These are phyloP conservation scores for Cairina moschata DNA, from an alignment of 2,113 vertebrate species.

Conservation along the genomic window DNA sequence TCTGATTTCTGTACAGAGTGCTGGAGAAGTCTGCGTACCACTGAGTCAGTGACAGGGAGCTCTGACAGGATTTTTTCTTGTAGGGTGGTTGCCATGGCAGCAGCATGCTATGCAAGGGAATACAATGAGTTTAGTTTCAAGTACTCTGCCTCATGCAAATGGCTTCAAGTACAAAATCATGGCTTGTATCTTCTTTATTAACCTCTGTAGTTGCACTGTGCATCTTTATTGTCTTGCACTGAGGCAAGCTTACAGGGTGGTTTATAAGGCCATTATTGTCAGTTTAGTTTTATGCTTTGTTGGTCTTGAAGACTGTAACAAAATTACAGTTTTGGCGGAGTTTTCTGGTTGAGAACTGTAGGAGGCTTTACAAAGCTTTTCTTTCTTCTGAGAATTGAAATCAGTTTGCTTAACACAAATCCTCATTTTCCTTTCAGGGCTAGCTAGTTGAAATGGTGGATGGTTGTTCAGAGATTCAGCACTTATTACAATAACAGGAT, in stretches of 20 bases:
- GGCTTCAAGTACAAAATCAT: background rate
- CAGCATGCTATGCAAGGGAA: background rate
- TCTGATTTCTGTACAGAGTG: background rate
- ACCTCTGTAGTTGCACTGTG: background rate
- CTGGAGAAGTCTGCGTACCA: background rate
- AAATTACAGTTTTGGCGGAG: background rate
- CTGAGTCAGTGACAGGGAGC: conserved; percentile 3
- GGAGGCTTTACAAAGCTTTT: background rate
- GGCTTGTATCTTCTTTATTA: background rate
- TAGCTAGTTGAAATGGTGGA: background rate
- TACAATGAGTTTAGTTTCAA: background rate
- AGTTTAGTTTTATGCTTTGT: background rate
- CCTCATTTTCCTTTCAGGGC: background rate
- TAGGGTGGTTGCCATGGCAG: conserved; percentile 47
- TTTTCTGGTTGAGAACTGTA: background rate
- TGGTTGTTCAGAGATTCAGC: background rate
- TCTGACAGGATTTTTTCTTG: background rate
- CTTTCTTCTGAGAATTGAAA: conserved; percentile 5
- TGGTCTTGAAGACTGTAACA: background rate
- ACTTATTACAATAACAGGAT: background rate
- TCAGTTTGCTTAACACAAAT: background rate
- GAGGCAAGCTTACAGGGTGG: background rate
- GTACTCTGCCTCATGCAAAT: background rate
- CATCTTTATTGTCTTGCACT: background rate
- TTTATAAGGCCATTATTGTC: background rate